Evolutionary conservation across 2,888 invertebrate species (phyloP), one percentile per base, ranked within the genome.

Genomic region (Willowsia nigromaculata): DNA sequence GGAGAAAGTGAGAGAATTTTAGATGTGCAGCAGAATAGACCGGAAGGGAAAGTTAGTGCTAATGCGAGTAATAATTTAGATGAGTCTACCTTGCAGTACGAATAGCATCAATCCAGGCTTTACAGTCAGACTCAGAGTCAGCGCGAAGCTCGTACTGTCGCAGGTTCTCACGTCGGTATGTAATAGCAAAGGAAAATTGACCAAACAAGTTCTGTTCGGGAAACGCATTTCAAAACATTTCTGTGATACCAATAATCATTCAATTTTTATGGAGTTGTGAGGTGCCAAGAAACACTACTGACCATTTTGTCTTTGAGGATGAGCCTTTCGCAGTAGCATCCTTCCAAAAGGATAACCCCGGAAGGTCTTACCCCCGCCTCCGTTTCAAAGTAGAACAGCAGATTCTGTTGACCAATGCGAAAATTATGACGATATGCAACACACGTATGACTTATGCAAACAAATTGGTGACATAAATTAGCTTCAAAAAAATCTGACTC

Each of bases 361-460:
- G 97, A 97, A 0, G 98, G 98, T 43, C 96, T 95, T 25, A 95
- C 95, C 93, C 96, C 96, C 93, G 95, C 95, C 93, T 98, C 98
- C 81, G 96, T 96, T 93, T 98, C 98, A 94, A 97, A 98, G 95
- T 98, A 98, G 94, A 98, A 98, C 92, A 98, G 94, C 93, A 98
- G 94, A 94, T 98, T 98, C 97, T 98, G 95, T 50, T 6, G 25
- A 37, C 1, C 27, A n/a, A 81, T 30, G 25, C 40, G 7, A 50
- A 33, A 37, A 62, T 1, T 62, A n/a, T 6, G 5, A n/a, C n/a
- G 25, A 22, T 22, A 56, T 5, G 27, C 18, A 7, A 18, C 50
- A 53, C 2, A 47, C 47, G 2, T 47, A 15, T 15, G 15, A n/a
- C n/a, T n/a, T n/a, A n/a, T n/a, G n/a, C n/a, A n/a, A n/a, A n/a